These are phyloP conservation scores for Epirrhoe alternata DNA, from an alignment of 2,888 invertebrate genomes.

Conservation along the genomic window DNA sequence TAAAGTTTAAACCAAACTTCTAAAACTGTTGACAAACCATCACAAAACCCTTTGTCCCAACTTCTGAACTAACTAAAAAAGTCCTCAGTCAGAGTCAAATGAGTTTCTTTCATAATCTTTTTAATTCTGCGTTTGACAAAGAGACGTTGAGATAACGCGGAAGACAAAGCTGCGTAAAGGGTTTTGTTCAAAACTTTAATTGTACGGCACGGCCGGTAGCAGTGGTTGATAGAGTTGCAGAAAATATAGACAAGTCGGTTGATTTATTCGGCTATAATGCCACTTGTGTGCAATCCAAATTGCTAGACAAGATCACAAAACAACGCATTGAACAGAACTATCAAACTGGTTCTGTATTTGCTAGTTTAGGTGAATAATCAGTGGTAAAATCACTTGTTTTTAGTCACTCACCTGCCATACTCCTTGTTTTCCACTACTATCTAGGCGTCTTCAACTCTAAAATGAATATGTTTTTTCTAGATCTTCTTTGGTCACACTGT, in stretches of 20 bases:
- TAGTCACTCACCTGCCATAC: no score
- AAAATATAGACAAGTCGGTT: neutral
- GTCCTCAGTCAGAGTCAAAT: constrained; percentile 30
- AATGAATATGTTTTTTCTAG: no score
- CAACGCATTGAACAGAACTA: no score
- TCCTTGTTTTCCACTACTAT: no score
- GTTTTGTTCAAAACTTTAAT: constrained; percentile 43
- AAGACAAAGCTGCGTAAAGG: constrained; percentile 40
- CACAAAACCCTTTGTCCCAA: constrained; percentile 10
- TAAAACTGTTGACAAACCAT: neutral
- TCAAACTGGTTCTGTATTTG: no score
- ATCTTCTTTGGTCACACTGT: no score
- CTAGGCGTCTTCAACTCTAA: no score
- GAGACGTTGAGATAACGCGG: constrained; percentile 37
- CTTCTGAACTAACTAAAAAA: constrained; percentile 26
- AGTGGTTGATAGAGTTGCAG: constrained; percentile 16
- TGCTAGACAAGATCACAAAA: no score
- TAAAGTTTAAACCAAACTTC: neutral
- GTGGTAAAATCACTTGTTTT: no score
- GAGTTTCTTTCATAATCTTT: constrained; percentile 37
- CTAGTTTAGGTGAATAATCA: no score
- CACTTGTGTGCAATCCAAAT: no score
- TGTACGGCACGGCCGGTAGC: constrained; percentile 29
- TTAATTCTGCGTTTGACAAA: constrained; percentile 36
- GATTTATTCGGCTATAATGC: neutral